These are phyloP conservation scores for Tapera naevia DNA, from an alignment of 2,797 vertebrate genomes.

Conservation along the genomic window DNA sequence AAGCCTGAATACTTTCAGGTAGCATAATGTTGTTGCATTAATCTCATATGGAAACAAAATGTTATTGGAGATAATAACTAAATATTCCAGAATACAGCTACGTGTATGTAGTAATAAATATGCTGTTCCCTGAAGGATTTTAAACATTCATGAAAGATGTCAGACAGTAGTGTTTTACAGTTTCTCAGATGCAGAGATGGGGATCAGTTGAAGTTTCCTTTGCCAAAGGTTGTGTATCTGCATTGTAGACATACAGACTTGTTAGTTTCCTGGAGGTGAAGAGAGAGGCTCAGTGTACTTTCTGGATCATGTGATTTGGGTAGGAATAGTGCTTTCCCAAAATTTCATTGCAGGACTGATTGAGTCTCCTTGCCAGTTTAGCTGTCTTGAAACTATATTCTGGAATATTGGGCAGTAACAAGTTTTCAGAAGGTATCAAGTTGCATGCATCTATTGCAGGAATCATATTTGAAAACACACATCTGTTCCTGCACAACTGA, in stretches of 20 bases:
- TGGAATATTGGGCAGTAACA: not conserved
- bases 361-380: not conserved
- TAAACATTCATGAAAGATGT: not conserved
- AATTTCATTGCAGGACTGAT: not conserved
- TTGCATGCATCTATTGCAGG: not conserved
- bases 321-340: not conserved
- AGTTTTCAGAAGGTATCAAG: not conserved
- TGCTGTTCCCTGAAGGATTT: not conserved
- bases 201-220: not conserved
- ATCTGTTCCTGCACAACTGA: not conserved
- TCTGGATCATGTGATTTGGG: not conserved
- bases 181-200: not conserved
- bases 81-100: not conserved
- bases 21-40: conserved; percentile 1
- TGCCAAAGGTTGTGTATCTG: not conserved
- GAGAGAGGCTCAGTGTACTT: not conserved
- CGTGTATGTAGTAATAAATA: not conserved
- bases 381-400: not conserved
- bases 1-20: not conserved
- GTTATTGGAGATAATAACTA: not conserved
- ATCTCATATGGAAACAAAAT: not conserved
- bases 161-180: not conserved
- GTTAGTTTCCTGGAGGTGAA: not conserved
- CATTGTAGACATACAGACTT: not conserved
- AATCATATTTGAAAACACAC: not conserved